Evolutionary conservation across 1,140 invertebrate genomes (phyloP).

Genomic region (Drosophila gunungcola): DNA sequence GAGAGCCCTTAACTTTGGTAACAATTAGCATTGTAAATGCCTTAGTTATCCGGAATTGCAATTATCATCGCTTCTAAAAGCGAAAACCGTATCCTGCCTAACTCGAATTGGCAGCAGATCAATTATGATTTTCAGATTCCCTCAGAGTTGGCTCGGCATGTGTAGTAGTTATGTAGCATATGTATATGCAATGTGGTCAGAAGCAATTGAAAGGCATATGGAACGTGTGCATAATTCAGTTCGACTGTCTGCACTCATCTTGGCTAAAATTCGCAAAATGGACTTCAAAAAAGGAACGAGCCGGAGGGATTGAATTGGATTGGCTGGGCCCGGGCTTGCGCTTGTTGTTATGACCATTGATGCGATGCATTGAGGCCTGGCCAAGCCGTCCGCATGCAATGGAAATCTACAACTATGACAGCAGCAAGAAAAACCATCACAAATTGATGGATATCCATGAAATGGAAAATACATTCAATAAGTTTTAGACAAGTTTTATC

Average conservation of each 20-base stretch:
- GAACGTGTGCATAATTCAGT: slow-evolving; percentile 40
- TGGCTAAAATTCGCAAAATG: slow-evolving; percentile 14
- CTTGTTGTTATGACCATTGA: slow-evolving; percentile 4
- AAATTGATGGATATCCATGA: slow-evolving; percentile 62
- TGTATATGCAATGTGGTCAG: neutral
- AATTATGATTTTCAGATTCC: slow-evolving; percentile 14
- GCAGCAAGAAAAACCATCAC: slow-evolving; percentile 15
- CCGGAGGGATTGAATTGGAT: neutral
- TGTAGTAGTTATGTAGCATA: neutral
- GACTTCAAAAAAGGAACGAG: neutral
- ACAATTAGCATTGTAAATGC: neutral
- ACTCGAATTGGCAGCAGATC: slow-evolving; percentile 9
- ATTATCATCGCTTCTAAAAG: slow-evolving; percentile 1
- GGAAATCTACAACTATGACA: slow-evolving; percentile 16
- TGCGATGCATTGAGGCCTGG: slow-evolving; percentile 29
- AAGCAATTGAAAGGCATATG: slow-evolving; percentile 20
- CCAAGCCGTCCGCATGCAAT: slow-evolving; percentile 24
- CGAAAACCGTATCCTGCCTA: neutral
- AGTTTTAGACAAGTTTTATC: slow-evolving; percentile 67
- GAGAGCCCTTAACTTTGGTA: neutral
- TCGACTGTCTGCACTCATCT: slow-evolving; percentile 27
- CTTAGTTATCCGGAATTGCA: neutral
- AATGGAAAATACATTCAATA: slow-evolving; percentile 68
- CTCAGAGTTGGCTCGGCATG: neutral
- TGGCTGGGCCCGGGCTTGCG: neutral